Conservation (phyloP, 2,797 vertebrate species). For the Poeciliopsis turneri region DNA sequence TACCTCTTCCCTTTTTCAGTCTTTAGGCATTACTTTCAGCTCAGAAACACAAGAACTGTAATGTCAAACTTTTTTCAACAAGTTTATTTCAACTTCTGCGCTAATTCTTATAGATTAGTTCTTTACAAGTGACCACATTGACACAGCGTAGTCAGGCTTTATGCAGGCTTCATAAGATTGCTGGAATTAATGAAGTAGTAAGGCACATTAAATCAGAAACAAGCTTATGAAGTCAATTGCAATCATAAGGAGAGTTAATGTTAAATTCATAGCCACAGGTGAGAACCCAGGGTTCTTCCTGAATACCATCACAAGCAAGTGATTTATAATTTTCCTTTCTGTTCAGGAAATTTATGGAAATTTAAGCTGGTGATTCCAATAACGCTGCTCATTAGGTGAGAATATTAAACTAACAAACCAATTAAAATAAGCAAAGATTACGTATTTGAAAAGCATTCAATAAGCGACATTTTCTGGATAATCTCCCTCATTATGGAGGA, state of each 20-base stretch:
- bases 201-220: neutral
- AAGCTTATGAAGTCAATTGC: neutral
- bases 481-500: neutral
- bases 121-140: constrained; percentile 26
- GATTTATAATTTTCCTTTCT: neutral
- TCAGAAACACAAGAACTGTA: constrained; percentile 15
- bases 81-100: constrained; percentile 16
- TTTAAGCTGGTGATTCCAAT: no score
- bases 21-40: constrained; percentile 26
- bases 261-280: neutral
- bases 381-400: neutral
- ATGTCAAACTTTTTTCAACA: constrained; percentile 16
- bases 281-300: neutral
- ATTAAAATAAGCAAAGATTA: neutral
- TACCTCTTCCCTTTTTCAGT: constrained; percentile 22
- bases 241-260: neutral
- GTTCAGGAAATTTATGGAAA: neutral
- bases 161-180: constrained; percentile 11
- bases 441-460: neutral
- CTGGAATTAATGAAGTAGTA: neutral
- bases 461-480: neutral
- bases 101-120: constrained; percentile 14
- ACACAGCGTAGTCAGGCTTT: constrained; percentile 31
- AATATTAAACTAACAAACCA: neutral
- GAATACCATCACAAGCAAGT: neutral